Evolutionary conservation across 23 tunicate genomes (phyloP).

Genomic region (Styela plicata): DNA sequence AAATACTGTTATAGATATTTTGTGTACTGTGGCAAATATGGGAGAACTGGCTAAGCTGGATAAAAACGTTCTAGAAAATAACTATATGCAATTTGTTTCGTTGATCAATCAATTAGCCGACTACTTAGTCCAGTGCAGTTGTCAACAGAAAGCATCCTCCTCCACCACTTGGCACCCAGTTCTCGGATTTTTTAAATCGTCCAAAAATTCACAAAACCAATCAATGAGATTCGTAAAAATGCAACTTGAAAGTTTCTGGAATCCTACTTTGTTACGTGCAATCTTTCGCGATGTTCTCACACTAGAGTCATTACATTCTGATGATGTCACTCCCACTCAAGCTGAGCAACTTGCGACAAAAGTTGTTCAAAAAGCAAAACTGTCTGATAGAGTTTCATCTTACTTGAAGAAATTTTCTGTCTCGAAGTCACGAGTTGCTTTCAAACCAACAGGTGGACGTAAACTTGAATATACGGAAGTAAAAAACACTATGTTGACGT

Average conservation of each 20-base stretch:
- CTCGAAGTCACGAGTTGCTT: conserved; percentile 43
- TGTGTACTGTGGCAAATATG: conserved; percentile 55
- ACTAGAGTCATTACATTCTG: conserved; percentile 72
- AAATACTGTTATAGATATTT: conserved; percentile 32
- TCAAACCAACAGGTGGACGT: conserved; percentile 84
- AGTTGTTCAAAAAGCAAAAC: conserved; percentile 45
- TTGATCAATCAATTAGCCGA: conserved; percentile 55
- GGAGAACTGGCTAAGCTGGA: conserved; percentile 44
- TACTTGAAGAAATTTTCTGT: conserved; percentile 62
- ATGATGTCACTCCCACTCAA: conserved; percentile 53
- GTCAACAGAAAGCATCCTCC: conserved; percentile 31
- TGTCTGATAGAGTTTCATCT: conserved; percentile 62
- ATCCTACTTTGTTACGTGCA: conserved; percentile 45
- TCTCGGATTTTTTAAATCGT: conserved; percentile 64
- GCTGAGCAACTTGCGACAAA: conserved; percentile 75
- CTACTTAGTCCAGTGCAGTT: conserved; percentile 42
- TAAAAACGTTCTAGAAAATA: conserved; percentile 22
- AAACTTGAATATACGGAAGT: conserved; percentile 92
- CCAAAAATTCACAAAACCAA: conserved; percentile 18
- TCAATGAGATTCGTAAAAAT: conserved; percentile 59
- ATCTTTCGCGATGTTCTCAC: conserved; percentile 72
- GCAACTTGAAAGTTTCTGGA: conserved; percentile 75
- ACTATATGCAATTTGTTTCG: conserved; percentile 44
- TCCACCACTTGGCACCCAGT: conserved; percentile 94
- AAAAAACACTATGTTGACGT: conserved; percentile 58